Conservation (phyloP, 2,888 invertebrate genomes). For the Phymatocera aterrima region DNA sequence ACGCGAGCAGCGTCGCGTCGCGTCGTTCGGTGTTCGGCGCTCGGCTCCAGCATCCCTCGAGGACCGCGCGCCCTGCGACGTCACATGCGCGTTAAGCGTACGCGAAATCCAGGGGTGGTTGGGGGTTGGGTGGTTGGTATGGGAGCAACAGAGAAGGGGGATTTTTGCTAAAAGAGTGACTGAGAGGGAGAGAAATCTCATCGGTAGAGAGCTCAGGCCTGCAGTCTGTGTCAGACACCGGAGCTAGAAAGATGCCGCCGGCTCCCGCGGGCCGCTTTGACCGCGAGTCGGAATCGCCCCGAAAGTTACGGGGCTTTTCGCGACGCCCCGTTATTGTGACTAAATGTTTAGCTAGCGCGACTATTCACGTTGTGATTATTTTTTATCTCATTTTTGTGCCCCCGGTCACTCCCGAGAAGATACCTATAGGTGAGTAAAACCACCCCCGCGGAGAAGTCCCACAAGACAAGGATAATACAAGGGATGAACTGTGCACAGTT, state of each 20-base stretch:
- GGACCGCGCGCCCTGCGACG: slow-evolving; percentile 60
- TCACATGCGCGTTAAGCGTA: slow-evolving; percentile 67
- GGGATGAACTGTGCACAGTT: no score
- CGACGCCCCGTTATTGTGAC: slow-evolving; percentile 38
- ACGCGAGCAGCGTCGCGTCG: slow-evolving; percentile 34
- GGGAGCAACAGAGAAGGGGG: slow-evolving; percentile 37
- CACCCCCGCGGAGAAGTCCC: background rate
- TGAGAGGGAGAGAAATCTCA: slow-evolving; percentile 60
- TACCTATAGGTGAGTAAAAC: slow-evolving; percentile 65
- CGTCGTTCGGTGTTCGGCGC: slow-evolving; percentile 14
- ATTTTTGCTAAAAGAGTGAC: slow-evolving; percentile 48
- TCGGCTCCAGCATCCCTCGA: slow-evolving; percentile 47
- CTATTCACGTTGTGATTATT: slow-evolving; percentile 46
- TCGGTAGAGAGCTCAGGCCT: slow-evolving; percentile 66
- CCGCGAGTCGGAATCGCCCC: slow-evolving; percentile 59
- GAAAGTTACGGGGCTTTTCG: slow-evolving; percentile 25
- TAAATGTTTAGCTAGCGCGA: background rate
- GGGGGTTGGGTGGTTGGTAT: slow-evolving; percentile 47
- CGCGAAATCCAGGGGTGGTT: slow-evolving; percentile 54
- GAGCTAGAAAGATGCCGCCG: slow-evolving; percentile 71
- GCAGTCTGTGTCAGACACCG: slow-evolving; percentile 73
- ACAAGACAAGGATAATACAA: background rate
- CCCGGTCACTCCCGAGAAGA: slow-evolving; percentile 62
- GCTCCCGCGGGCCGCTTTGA: slow-evolving; percentile 65
- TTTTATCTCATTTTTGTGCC: slow-evolving; percentile 58